Conservation (phyloP, 2,888 invertebrate species). For the Ectobius pallidus region DNA sequence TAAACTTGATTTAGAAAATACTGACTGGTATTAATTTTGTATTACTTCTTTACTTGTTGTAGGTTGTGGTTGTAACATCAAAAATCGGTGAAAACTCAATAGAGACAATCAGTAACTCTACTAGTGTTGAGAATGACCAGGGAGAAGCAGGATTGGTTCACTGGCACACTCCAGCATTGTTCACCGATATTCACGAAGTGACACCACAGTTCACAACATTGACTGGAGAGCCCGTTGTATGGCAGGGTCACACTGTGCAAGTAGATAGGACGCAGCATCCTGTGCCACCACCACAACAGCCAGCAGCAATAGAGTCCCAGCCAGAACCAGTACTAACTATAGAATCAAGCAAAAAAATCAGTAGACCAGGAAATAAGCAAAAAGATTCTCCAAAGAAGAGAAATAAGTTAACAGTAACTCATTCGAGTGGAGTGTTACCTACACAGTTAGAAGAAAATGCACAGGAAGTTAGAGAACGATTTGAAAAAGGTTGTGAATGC, state of each 20-base stretch:
- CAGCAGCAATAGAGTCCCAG: background rate
- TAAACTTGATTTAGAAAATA: too few relatives aligned
- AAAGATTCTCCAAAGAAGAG: constrained; percentile 18
- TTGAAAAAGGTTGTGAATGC: constrained; percentile 76
- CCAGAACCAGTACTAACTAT: background rate
- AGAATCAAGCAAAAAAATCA: background rate
- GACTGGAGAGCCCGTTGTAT: constrained; percentile 58
- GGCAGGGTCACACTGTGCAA: constrained; percentile 70
- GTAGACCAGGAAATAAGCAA: background rate
- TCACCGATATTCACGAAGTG: constrained; percentile 53
- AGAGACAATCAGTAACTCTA: background rate
- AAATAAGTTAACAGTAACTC: background rate
- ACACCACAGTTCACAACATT: constrained; percentile 51
- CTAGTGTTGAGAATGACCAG: constrained; percentile 33
- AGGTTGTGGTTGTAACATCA: constrained; percentile 37
- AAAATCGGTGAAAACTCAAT: background rate
- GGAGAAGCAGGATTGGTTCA: constrained; percentile 58
- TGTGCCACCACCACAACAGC: background rate
- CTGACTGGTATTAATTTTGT: too few relatives aligned
- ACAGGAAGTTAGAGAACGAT: constrained; percentile 69
- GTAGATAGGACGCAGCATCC: constrained; percentile 37
- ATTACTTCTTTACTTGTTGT: constrained; percentile 3
- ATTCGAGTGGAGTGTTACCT: background rate
- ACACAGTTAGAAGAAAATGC: constrained; percentile 71
- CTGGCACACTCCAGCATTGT: constrained; percentile 64